Conservation (phyloP, 2,113 vertebrate genomes). For the Cariama cristata region DNA sequence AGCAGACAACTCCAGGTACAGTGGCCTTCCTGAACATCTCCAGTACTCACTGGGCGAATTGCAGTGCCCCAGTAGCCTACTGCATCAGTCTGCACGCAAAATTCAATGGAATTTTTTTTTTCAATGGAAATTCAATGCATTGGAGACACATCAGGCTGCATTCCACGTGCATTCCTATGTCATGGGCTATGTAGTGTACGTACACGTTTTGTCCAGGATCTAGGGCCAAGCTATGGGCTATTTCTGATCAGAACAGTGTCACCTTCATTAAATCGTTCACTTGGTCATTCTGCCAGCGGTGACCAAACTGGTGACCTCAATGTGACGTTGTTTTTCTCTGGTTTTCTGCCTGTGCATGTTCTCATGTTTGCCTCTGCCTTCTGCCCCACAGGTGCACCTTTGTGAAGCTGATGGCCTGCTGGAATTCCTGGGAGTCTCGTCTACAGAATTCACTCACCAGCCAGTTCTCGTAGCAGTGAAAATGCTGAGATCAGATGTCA, state of each 20-base stretch:
- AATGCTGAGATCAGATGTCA: conserved; percentile 94
- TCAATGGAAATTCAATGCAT: accelerated
- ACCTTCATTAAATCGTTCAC: background rate
- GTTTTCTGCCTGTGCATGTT: background rate
- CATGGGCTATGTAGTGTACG: accelerated
- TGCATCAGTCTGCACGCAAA: background rate
- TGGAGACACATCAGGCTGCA: background rate
- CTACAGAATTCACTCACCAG: conserved; percentile 72
- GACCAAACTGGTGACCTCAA: background rate
- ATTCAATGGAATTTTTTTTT: too few relatives aligned
- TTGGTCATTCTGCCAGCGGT: background rate
- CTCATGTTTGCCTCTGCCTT: background rate
- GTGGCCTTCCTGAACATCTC: background rate
- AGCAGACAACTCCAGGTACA: background rate
- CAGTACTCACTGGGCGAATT: background rate
- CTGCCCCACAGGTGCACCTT: conserved; percentile 88
- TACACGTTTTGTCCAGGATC: accelerated
- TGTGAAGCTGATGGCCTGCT: conserved; percentile 94
- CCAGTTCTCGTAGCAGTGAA: conserved; percentile 94
- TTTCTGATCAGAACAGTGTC: background rate
- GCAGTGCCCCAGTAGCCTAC: background rate
- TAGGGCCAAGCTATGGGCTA: background rate
- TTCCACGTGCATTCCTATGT: accelerated
- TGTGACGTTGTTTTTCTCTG: background rate
- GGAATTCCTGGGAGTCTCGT: conserved; percentile 72